These are phyloP conservation scores for Limnephilus marmoratus DNA, from an alignment of 2,888 invertebrate genomes.

Conservation along the genomic window DNA sequence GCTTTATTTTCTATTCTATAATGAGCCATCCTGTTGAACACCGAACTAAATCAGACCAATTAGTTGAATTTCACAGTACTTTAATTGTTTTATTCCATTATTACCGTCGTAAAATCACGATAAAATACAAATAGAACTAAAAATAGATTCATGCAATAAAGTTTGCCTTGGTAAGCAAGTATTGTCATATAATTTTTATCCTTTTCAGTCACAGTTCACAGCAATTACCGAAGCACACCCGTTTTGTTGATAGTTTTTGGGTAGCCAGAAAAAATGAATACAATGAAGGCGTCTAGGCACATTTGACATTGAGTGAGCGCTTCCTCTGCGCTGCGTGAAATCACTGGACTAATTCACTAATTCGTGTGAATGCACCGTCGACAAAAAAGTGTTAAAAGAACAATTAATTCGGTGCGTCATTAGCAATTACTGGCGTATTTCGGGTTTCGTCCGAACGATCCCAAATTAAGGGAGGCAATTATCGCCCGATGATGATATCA, in stretches of 20 bases:
- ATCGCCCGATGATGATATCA: conserved; percentile 55
- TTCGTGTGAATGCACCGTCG: conserved; percentile 46
- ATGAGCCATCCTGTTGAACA: conserved; percentile 40
- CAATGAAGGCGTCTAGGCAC: conserved; percentile 39
- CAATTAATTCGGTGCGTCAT: conserved; percentile 63
- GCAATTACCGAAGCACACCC: conserved; percentile 44
- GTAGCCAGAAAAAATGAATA: conserved; percentile 39
- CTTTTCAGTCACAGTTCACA: not conserved
- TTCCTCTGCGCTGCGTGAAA: conserved; percentile 57
- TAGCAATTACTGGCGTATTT: conserved; percentile 63
- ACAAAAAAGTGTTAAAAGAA: conserved; percentile 65
- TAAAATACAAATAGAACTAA: conserved; percentile 30
- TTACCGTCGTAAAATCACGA: not conserved
- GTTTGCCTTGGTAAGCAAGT: not conserved
- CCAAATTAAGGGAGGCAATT: conserved; percentile 61
- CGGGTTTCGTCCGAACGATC: conserved; percentile 56
- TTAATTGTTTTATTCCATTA: conserved; percentile 43
- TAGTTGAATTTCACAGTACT: conserved; percentile 49
- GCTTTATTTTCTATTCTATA: conserved; percentile 36
- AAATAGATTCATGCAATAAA: not conserved
- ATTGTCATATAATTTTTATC: not conserved
- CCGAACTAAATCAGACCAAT: conserved; percentile 41
- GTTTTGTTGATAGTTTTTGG: conserved; percentile 51
- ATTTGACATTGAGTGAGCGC: conserved; percentile 54
- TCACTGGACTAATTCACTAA: conserved; percentile 51